Evolutionary conservation across 2,797 vertebrate genomes (phyloP), one percentile per base, ranked within the genome.

Genomic region (Acropternis orthonyx): DNA sequence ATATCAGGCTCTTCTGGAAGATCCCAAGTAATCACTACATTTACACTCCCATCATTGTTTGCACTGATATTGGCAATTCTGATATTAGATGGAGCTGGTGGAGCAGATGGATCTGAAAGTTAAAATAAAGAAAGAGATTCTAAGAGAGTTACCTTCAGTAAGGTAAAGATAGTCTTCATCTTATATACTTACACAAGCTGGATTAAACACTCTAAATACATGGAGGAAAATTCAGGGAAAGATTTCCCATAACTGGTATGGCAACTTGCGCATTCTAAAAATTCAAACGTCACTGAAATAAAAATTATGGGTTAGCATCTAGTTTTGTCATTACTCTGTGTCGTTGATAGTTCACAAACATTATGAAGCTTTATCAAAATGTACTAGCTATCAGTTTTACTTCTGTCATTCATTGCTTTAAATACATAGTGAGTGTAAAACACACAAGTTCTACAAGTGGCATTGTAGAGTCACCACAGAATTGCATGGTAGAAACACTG

Each of bases 1-100:
- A 99, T 97, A 80, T 99, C 99, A 0, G 98, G 98, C 62, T 99
- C 99, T 91, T 98, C 98, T 2, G 98, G 97, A 63, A 98, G 93
- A 32, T 98, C 99, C 99, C 99, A 99, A 66, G 97, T 97, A 24
- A 99, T 97, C 34, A 97, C 97, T 37, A 97, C 98, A 4, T 97
- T 98, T 92, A 99, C 97, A 46, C 95, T 98, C 9, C 98, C 98
- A 24, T 99, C 98, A 5, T 97, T 95, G 7, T 96, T 98, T 54
- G 96, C 43, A 30, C 97, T 98, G 91, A 98, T 91, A 93, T 99
- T 99, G 14, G 96, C 97, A 72, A 99, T 97, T 22, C 95, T 98
- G 85, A 99, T 97, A 65, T 98, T 98, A 75, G 97, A 93, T 0
- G 99, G 99, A 12, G 98, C 93, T 19, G 98, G 98, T 36, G 99